Conservation (phyloP, 2,797 vertebrate genomes). For the Pseudochaenichthys georgianus region DNA sequence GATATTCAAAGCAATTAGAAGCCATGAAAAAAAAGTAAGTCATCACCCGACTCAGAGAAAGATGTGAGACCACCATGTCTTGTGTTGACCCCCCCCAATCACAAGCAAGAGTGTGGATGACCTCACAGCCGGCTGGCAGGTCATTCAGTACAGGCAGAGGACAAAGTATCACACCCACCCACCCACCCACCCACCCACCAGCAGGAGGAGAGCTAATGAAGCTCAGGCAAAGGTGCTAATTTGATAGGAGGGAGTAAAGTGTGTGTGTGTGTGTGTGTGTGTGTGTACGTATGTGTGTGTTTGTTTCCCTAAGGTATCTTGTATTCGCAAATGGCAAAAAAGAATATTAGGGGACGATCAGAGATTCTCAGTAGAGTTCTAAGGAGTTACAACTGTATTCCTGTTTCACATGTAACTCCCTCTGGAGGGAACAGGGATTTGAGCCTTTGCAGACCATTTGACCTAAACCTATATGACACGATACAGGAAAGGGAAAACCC, state of each 20-base stretch:
- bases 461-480: too few species aligned
- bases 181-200: neutral
- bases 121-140: conserved; percentile 9
- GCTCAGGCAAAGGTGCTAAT: conserved; percentile 61
- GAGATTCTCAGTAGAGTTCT: neutral
- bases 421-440: too few species aligned
- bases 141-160: conserved; percentile 7
- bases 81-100: conserved; percentile 88
- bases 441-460: too few species aligned
- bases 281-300: neutral
- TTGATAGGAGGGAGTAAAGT: conserved; percentile 33
- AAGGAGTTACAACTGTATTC: neutral
- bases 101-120: conserved; percentile 59
- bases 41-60: conserved; percentile 78
- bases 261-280: conserved; percentile 11
- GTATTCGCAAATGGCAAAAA: neutral
- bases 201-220: conserved; percentile 66
- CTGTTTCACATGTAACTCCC: neutral
- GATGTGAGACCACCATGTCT: conserved; percentile 87
- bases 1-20: neutral
- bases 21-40: conserved; percentile 77
- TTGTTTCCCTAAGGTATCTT: neutral
- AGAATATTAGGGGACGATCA: neutral
- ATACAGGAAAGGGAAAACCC: too few species aligned
- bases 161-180: neutral